Evolutionary conservation across 2,797 vertebrate species (phyloP).

Genomic region (Eulemur mongoz): DNA sequence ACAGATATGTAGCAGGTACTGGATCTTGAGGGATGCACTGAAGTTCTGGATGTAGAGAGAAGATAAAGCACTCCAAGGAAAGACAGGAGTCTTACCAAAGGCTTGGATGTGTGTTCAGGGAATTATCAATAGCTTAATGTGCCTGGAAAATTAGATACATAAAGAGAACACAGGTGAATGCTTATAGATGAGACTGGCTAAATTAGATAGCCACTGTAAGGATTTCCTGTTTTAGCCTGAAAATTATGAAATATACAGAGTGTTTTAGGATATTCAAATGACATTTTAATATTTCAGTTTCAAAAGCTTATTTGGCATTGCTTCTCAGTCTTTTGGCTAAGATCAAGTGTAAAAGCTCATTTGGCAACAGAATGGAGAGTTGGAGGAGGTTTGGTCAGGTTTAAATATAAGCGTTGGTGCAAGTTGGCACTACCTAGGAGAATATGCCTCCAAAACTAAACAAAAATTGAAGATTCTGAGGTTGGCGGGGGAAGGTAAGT

Average conservation of each 20-base stretch:
- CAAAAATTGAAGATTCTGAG: neutral
- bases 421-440: neutral
- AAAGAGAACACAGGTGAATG: neutral
- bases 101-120: neutral
- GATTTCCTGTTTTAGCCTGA: neutral
- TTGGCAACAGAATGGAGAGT: neutral
- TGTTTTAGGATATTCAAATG: conserved; percentile 14
- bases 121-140: neutral
- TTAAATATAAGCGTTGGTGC: neutral
- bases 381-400: neutral
- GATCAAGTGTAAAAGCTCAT: neutral
- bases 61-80: neutral
- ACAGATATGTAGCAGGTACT: neutral
- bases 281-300: neutral
- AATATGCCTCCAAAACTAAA: neutral
- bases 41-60: neutral
- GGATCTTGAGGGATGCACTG: neutral
- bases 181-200: neutral
- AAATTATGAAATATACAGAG: neutral
- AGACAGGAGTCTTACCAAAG: neutral
- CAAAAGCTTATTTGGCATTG: neutral
- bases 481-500: neutral
- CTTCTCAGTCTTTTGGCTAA: neutral
- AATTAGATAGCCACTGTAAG: neutral
- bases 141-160: neutral